Evolutionary conservation across 2,113 vertebrate genomes (phyloP).

Genomic region (Alethe castanea): DNA sequence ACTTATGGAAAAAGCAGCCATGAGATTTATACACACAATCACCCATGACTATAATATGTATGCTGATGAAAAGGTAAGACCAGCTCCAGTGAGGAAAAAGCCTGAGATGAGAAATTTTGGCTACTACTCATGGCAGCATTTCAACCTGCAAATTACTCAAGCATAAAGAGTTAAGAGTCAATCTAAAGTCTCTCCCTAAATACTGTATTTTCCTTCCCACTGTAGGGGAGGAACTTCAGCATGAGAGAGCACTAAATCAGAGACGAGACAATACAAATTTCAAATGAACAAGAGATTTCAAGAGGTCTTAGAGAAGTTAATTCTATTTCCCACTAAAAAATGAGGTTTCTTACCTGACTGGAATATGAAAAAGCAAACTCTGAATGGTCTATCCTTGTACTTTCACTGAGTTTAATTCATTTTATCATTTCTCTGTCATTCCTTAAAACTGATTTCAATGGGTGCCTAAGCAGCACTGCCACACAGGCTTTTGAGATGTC

Average conservation of each 20-base stretch:
- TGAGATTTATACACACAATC: not conserved
- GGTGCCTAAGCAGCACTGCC: not conserved
- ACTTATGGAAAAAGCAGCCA: not conserved
- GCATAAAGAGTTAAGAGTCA: not conserved
- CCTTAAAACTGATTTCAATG: not conserved
- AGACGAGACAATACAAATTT: not conserved
- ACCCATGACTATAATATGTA: not conserved
- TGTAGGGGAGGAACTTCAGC: not conserved
- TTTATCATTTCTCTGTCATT: not conserved
- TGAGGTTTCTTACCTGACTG: not conserved
- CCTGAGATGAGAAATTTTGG: not conserved
- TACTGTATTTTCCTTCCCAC: not conserved
- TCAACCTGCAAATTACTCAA: not conserved
- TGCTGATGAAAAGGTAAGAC: not conserved
- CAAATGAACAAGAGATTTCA: slow-evolving; percentile 13
- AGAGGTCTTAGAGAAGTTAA: slow-evolving; percentile 19
- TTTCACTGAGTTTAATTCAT: not conserved
- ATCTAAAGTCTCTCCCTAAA: not conserved
- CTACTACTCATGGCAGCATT: not conserved
- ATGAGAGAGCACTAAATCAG: not conserved
- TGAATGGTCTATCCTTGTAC: not conserved
- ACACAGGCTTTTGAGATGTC: not conserved
- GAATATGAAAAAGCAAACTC: slow-evolving; percentile 4
- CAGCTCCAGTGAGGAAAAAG: not conserved
- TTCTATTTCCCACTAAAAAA: slow-evolving; percentile 22